Evolutionary conservation across 2,113 vertebrate species (phyloP), one percentile per base, ranked within the genome.

Genomic region (Podilymbus podiceps): DNA sequence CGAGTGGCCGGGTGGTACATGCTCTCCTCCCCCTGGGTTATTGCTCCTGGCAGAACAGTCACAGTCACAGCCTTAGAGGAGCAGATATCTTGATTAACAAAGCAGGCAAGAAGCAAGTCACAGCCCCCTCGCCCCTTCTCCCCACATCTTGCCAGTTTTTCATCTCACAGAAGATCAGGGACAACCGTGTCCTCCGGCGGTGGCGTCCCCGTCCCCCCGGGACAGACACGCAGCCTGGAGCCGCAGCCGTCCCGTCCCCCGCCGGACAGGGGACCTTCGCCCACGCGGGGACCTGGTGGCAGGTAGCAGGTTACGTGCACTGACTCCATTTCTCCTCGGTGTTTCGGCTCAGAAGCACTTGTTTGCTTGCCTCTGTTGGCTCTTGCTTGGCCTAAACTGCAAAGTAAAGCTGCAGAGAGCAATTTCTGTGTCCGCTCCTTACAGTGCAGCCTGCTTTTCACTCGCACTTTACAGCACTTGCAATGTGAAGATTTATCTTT

Each of bases 1-100:
- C 4, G 4, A 56, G 20, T 12, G 4, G 52, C 58, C 8, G 5
- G 46, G 44, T 28, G 23, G 5, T 64, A 8, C 24, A 4, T 38
- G 50, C 19, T 56, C 64, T 81, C 13, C 72, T 96, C 17, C 53
- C 56, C 20, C 44, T 79, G 76, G 74, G 83, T 72, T 89, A 63
- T 77, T 38, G 5, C 87, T 79, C 77, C 68, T 94, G 89, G 74
- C 81, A 96, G 82, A 90, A 82, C 33, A 53, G 89, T 84, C 90
- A 71, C 50, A 67, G 18, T 73, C 30, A 7, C 68, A 3, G 0
- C 31, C 6, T 68, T 75, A 76, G n/a, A 90, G 55, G n/a, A 97
- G 46, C 22, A 8, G 5, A 17, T 87, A 82, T 62, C 53, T 85
- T 94, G 81, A 95, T 97, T 80, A 93, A 92, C n/a, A n/a, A 31